phyloP scores from a whole-genome alignment of 92 coral and sea anemone species.

The Epizoanthus rinbou region DNA sequence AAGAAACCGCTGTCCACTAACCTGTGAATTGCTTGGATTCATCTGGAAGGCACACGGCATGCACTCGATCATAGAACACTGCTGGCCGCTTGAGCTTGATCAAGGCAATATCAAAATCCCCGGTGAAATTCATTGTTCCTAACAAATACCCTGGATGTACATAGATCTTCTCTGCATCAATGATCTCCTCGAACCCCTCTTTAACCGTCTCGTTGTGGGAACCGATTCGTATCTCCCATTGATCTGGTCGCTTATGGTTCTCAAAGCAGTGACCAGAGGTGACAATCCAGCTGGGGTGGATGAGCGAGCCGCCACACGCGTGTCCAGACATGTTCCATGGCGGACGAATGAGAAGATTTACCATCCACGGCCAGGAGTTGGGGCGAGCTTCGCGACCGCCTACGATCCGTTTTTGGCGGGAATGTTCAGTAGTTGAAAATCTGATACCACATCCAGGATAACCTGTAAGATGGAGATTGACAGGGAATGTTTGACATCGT shows the following conservation, averaged over 20 bases:
- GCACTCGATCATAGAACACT: constrained; percentile 76
- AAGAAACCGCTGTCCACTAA: constrained; percentile 17
- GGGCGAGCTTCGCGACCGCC: constrained; percentile 90
- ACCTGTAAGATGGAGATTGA: constrained; percentile 33
- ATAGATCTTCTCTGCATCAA: constrained; percentile 62
- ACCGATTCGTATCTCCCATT: constrained; percentile 82
- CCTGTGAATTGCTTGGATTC: constrained; percentile 57
- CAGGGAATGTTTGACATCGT: neutral
- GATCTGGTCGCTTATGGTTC: constrained; percentile 42
- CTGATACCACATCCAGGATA: constrained; percentile 81
- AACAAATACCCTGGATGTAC: constrained; percentile 75
- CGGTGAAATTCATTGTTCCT: constrained; percentile 53
- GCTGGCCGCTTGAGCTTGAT: constrained; percentile 91
- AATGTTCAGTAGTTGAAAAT: constrained; percentile 42
- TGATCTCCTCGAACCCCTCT: constrained; percentile 81
- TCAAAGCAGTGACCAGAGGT: constrained; percentile 88
- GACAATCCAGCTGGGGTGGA: constrained; percentile 80
- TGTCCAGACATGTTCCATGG: constrained; percentile 69
- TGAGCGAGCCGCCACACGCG: constrained; percentile 88
- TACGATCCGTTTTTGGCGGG: constrained; percentile 74
- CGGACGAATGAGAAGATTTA: constrained; percentile 64
- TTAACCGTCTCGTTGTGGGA: constrained; percentile 76
- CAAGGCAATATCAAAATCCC: constrained; percentile 87
- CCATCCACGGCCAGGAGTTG: constrained; percentile 99
- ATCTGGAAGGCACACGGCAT: constrained; percentile 78